Evolutionary conservation across 2,797 vertebrate species (phyloP).

Genomic region (Neosilurus mollespiculum): DNA sequence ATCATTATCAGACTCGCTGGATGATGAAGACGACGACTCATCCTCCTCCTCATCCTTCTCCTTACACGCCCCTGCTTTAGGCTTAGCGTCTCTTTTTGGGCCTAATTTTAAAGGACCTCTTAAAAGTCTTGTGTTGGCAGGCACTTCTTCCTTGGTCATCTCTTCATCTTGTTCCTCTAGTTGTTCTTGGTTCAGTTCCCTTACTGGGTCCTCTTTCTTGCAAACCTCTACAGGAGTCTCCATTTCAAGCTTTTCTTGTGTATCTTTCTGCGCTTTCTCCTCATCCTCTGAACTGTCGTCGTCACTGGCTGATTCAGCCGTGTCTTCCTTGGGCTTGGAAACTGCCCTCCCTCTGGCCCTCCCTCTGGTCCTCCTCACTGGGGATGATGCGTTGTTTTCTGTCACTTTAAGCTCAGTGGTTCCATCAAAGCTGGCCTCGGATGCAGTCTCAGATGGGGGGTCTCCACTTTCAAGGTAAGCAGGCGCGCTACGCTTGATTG

Average conservation of each 20-base stretch:
- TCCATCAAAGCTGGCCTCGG: constrained; percentile 92
- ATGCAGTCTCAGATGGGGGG: constrained; percentile 87
- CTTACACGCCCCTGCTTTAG: constrained; percentile 50
- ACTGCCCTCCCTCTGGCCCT: constrained; percentile 48
- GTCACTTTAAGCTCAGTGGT: constrained; percentile 73
- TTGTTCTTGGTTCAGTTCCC: constrained; percentile 60
- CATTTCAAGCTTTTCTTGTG: constrained; percentile 59
- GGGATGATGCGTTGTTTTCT: constrained; percentile 66
- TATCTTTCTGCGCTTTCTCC: constrained; percentile 58
- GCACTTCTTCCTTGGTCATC: constrained; percentile 50
- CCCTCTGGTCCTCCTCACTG: constrained; percentile 69
- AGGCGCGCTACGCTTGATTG: constrained; percentile 73
- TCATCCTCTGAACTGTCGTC: constrained; percentile 76
- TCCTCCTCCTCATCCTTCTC: constrained; percentile 56
- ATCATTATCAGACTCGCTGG: constrained; percentile 82
- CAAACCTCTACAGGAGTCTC: constrained; percentile 61
- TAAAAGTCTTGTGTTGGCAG: constrained; percentile 61
- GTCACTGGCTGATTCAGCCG: constrained; percentile 59
- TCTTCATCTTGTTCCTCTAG: constrained; percentile 62
- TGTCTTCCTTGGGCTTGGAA: constrained; percentile 28
- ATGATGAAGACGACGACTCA: constrained; percentile 62
- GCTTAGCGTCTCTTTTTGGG: constrained; percentile 65
- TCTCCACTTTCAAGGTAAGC: constrained; percentile 83
- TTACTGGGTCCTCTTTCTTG: constrained; percentile 42
- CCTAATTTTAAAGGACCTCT: constrained; percentile 68